Evolutionary conservation across 2,113 vertebrate genomes (phyloP).

Genomic region (Actinemys pallida): DNA sequence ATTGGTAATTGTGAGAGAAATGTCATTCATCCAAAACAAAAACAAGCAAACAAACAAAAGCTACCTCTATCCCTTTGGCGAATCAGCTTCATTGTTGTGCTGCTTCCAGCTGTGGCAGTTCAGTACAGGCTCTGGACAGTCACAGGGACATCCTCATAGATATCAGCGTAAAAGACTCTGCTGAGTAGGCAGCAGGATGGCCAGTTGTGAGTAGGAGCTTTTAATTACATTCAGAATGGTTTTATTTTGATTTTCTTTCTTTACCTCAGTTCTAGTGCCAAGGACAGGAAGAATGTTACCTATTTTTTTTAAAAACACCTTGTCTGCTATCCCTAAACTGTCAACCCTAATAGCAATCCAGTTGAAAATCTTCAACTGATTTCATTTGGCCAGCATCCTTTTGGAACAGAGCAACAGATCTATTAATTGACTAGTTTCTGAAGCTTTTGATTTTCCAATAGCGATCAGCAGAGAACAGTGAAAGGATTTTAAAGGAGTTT

Average conservation of each 20-base stretch:
- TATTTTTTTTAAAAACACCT: background rate
- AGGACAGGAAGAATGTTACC: background rate
- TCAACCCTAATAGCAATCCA: background rate
- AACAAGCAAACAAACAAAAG: background rate
- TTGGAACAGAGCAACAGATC: background rate
- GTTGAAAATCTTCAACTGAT: background rate
- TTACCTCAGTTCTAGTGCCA: background rate
- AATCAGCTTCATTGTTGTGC: background rate
- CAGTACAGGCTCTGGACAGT: background rate
- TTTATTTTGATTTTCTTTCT: background rate
- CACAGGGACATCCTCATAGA: background rate
- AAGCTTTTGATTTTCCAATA: background rate
- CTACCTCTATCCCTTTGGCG: background rate
- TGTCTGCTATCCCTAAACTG: constrained; percentile 16
- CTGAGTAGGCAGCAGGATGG: background rate
- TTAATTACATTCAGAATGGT: constrained; percentile 33
- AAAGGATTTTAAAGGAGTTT: constrained; percentile 10
- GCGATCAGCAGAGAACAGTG: background rate
- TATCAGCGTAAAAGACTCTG: background rate
- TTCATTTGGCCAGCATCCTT: background rate
- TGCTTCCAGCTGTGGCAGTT: background rate
- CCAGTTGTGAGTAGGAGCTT: constrained; percentile 18
- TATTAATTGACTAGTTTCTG: background rate
- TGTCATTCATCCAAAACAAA: background rate
- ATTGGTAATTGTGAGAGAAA: background rate